Percentiles rank a stretch among this genome's conserved stretches.
Evolutionary conservation across 23 tunicate species (phyloP).

Genomic region (Phallusia fumigata): DNA sequence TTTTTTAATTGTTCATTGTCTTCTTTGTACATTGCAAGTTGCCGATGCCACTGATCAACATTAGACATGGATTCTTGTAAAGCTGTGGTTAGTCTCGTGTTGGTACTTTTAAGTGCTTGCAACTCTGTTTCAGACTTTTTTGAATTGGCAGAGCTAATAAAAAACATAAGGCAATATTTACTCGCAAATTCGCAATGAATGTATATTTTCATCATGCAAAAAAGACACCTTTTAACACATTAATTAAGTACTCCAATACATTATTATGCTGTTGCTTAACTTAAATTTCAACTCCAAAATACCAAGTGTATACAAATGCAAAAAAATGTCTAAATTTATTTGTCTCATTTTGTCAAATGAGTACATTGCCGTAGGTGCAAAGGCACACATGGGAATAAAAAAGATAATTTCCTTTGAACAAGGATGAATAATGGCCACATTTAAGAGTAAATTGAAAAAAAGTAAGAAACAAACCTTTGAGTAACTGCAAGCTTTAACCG

Average conservation of each 20-base stretch:
- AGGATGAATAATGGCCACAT: too few relatives aligned
- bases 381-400: not conserved
- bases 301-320: not conserved
- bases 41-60: conserved; percentile 74
- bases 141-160: conserved; percentile 25
- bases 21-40: conserved; percentile 66
- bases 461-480: conserved; percentile 38
- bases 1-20: conserved; percentile 70
- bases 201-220: too few relatives aligned
- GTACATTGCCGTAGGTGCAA: too few relatives aligned
- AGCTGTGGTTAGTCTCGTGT: conserved; percentile 67
- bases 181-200: too few relatives aligned
- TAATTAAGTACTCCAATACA: too few relatives aligned
- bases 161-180: too few relatives aligned
- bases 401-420: too few relatives aligned
- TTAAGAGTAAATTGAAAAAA: too few relatives aligned
- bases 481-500: conserved; percentile 41
- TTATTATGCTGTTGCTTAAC: too few relatives aligned
- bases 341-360: too few relatives aligned
- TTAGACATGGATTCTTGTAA: conserved; percentile 79
- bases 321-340: not conserved
- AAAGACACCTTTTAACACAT: too few relatives aligned
- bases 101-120: conserved; percentile 58
- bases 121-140: conserved; percentile 69
- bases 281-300: too few relatives aligned